phyloP scores from a whole-genome alignment of 2,113 vertebrate species.

The Lycaon pictus region DNA sequence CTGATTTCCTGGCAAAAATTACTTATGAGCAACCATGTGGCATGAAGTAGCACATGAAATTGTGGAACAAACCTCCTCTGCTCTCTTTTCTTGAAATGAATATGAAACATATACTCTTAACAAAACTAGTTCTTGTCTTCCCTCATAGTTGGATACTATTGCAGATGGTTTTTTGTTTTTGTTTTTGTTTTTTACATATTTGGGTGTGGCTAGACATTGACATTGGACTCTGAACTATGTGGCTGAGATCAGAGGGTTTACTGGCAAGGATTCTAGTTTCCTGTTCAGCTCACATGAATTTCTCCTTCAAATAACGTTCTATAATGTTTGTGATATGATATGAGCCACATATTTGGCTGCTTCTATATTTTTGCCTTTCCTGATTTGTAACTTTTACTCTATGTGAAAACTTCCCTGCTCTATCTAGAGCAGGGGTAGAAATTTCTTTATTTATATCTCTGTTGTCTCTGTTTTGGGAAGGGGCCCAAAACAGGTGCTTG shows the following conservation, averaged over 20 bases:
- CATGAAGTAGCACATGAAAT: neutral
- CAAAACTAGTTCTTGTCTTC: neutral
- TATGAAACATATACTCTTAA: neutral
- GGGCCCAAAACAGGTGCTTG: neutral
- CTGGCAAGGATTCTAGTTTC: neutral
- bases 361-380: neutral
- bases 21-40: neutral
- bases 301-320: neutral
- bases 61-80: neutral
- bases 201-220: neutral
- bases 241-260: neutral
- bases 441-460: constrained; percentile 10
- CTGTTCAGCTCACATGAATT: neutral
- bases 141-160: neutral
- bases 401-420: neutral
- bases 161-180: neutral
- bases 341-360: neutral
- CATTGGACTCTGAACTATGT: neutral
- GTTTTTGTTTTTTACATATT: neutral
- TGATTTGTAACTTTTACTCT: neutral
- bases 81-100: neutral
- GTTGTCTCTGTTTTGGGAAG: neutral
- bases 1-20: neutral
- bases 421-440: neutral
- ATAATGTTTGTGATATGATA: neutral